phyloP scores from a whole-genome alignment of 2,113 vertebrate species.

The Cyphomyrus plagiostoma region DNA sequence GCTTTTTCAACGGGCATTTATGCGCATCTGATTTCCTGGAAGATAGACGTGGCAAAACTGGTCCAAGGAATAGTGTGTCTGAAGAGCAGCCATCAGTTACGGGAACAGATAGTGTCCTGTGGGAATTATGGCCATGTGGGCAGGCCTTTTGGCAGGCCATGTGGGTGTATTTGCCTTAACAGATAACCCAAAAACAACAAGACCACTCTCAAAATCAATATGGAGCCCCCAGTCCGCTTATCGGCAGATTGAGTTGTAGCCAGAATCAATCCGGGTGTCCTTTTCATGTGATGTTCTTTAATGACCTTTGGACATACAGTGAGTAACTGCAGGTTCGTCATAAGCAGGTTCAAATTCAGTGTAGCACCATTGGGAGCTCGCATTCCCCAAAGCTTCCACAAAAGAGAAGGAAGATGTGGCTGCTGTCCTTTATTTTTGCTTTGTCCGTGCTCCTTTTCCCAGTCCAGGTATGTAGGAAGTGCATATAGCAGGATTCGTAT shows the following conservation, averaged over 20 bases:
- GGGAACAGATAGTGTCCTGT: background rate
- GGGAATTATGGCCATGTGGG: background rate
- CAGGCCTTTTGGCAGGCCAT: background rate
- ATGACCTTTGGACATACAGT: constrained; percentile 23
- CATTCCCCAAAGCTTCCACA: constrained; percentile 30
- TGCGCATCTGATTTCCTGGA: background rate
- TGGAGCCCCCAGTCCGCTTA: background rate
- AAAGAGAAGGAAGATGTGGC: constrained; percentile 41
- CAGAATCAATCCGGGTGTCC: background rate
- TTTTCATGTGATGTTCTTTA: constrained; percentile 16
- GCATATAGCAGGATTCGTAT: background rate
- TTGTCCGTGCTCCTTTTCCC: constrained; percentile 26
- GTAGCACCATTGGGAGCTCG: background rate
- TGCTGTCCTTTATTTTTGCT: constrained; percentile 21
- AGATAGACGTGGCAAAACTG: background rate
- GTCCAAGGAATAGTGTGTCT: background rate
- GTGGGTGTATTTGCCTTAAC: constrained; percentile 5
- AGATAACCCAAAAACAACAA: background rate
- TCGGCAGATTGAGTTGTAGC: background rate
- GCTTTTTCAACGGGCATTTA: background rate
- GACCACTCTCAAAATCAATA: constrained; percentile 6
- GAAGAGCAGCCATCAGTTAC: background rate
- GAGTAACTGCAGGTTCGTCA: constrained; percentile 27
- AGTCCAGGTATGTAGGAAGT: background rate
- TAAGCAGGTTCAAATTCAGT: constrained; percentile 25